phyloP scores from a whole-genome alignment of 2,797 vertebrate genomes.

The Tenualosa thibaudeaui region DNA sequence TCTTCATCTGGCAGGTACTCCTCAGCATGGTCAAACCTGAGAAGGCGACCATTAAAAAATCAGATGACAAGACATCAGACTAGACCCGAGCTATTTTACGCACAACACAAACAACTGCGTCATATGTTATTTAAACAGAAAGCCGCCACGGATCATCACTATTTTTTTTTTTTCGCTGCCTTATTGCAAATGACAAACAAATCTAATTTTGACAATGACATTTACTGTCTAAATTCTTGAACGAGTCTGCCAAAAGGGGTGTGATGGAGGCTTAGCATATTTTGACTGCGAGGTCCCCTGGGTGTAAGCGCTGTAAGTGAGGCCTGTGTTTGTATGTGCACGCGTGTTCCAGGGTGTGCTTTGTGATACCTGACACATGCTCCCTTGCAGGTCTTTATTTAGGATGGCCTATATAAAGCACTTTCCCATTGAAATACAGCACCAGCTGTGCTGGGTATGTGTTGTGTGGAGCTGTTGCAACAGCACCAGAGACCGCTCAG shows the following conservation, averaged over 20 bases:
- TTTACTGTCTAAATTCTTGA: constrained; percentile 53
- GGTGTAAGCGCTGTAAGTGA: constrained; percentile 56
- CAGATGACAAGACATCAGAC: constrained; percentile 35
- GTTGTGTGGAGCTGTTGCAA: constrained; percentile 71
- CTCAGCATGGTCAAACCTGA: constrained; percentile 38
- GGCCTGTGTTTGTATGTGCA: constrained; percentile 69
- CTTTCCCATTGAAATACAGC: constrained; percentile 85
- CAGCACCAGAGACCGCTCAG: constrained; percentile 45
- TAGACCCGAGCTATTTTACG: constrained; percentile 13
- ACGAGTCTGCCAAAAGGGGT: constrained; percentile 55
- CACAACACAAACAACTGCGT: constrained; percentile 31
- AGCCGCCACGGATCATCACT: background rate
- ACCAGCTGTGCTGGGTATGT: constrained; percentile 79
- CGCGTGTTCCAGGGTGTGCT: constrained; percentile 67
- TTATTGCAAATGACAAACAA: constrained; percentile 43
- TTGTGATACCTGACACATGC: constrained; percentile 83
- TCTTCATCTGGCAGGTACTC: constrained; percentile 2
- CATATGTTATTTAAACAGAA: constrained; percentile 26
- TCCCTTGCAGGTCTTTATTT: constrained; percentile 78
- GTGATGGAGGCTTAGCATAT: constrained; percentile 61
- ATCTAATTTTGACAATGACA: constrained; percentile 56
- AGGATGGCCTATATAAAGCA: constrained; percentile 80
- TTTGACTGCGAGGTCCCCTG: constrained; percentile 60
- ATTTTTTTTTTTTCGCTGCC: constrained; percentile 34
- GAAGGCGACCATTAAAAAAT: constrained; percentile 44